Evolutionary conservation across 2,113 vertebrate genomes (phyloP).

Genomic region (Salminus brasiliensis): DNA sequence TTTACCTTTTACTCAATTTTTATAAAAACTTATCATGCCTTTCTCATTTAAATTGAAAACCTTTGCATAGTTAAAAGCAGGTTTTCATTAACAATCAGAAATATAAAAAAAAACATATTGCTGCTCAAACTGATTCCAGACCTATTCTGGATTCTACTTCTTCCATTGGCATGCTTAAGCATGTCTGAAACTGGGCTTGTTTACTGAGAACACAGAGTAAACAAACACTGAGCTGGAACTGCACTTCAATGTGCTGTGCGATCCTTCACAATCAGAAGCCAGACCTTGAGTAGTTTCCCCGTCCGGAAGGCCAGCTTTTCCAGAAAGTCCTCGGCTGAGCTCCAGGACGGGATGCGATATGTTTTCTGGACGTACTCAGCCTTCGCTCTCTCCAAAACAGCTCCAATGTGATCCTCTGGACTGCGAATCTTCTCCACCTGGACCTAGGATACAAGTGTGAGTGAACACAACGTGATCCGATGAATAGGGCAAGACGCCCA

Average conservation of each 20-base stretch:
- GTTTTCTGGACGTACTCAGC: slow-evolving; percentile 94
- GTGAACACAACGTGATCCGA: neutral
- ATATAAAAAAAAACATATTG: slow-evolving; percentile 29
- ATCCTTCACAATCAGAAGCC: slow-evolving; percentile 31
- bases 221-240: slow-evolving; percentile 33
- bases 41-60: slow-evolving; percentile 27
- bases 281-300: slow-evolving; percentile 94
- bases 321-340: slow-evolving; percentile 88
- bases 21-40: slow-evolving; percentile 6
- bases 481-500: slow-evolving; percentile 3
- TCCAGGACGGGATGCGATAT: slow-evolving; percentile 90
- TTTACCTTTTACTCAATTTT: slow-evolving; percentile 7
- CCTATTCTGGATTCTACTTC: neutral
- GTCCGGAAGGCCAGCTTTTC: slow-evolving; percentile 91
- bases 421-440: slow-evolving; percentile 97
- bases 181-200: slow-evolving; percentile 6
- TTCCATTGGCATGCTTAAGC: neutral
- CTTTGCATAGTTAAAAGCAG: slow-evolving; percentile 37
- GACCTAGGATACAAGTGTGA: slow-evolving; percentile 75
- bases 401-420: slow-evolving; percentile 91
- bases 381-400: slow-evolving; percentile 92
- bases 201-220: slow-evolving; percentile 28
- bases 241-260: slow-evolving; percentile 26
- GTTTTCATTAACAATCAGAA: slow-evolving; percentile 27
- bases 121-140: slow-evolving; percentile 25